A percentile compares a stretch with the other conserved stretches of the same genome.
Evolutionary conservation across 2,113 vertebrate species (phyloP).

Genomic region (Ramphastos sulfuratus): DNA sequence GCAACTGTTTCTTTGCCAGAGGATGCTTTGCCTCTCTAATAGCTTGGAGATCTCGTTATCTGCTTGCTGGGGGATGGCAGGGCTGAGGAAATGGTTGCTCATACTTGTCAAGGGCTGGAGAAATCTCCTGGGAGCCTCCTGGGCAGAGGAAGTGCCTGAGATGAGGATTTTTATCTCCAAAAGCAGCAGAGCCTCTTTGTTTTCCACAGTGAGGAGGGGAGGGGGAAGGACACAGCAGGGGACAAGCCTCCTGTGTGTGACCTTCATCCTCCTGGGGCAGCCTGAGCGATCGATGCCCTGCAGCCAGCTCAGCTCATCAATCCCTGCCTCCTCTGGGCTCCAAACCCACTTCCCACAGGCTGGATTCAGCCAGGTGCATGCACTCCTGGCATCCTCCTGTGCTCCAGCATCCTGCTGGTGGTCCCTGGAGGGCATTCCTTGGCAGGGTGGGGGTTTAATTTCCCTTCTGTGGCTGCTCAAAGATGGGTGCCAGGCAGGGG

Average conservation of each 20-base stretch:
- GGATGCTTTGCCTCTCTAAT: slow-evolving; percentile 6
- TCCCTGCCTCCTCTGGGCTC: not conserved
- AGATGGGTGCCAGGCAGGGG: not conserved
- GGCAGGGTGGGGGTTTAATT: not conserved
- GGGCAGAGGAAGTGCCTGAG: not conserved
- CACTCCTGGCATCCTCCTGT: not conserved
- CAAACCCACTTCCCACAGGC: accelerated
- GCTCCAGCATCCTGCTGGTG: not conserved
- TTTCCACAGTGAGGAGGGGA: accelerated
- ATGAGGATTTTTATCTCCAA: not conserved
- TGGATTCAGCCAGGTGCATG: not conserved
- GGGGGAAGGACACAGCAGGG: not conserved
- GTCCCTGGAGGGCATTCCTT: no score
- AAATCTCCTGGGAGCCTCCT: not conserved
- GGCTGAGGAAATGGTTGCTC: slow-evolving; percentile 38
- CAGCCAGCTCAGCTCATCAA: not conserved
- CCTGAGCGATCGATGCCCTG: accelerated
- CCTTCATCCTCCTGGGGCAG: not conserved
- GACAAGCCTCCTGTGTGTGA: accelerated
- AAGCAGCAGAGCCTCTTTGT: not conserved
- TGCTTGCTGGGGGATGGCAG: not conserved
- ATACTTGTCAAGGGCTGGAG: slow-evolving; percentile 5
- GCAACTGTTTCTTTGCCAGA: not conserved
- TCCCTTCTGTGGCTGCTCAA: not conserved
- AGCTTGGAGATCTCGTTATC: slow-evolving; percentile 6